These are phyloP conservation scores for Bos taurus DNA, from an alignment of 2,113 vertebrate genomes.

Conservation along the genomic window ARS-UCD2.0 NC_037357.1:62957001-62957500, in stretches of 20 bases:
- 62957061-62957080: not conserved
- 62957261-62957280: not conserved
- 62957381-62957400: not conserved
- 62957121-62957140: not conserved
- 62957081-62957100: not conserved
- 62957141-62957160: not conserved
- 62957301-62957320: not conserved
- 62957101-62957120: not conserved
- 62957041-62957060: not conserved
- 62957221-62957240: not conserved
- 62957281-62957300: not conserved
- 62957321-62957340: not conserved
- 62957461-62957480: not conserved
- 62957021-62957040: not conserved
- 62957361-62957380: not conserved
- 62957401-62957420: not conserved
- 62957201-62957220: not conserved
- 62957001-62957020: not conserved
- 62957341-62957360: not conserved
- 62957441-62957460: not conserved
- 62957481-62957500: not conserved
- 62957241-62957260: not conserved
- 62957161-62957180: not conserved
- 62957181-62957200: slow-evolving; percentile 1
- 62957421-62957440: not conserved